Conservation (phyloP, 2,888 invertebrate genomes). For the Lutraria lutraria region DNA sequence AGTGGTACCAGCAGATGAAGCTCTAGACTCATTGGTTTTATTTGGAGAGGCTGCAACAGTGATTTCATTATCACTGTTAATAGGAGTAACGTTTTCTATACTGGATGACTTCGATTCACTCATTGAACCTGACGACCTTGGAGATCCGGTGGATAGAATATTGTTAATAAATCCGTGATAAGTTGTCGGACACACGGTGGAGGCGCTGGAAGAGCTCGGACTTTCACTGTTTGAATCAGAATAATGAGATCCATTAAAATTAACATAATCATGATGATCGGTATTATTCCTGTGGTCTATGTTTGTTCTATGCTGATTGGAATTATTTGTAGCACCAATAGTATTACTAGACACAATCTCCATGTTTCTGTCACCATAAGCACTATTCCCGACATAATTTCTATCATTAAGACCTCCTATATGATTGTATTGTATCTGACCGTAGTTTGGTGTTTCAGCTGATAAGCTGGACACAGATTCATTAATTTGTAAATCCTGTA, state of each 20-base stretch:
- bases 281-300: not conserved
- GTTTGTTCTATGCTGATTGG: conserved; percentile 17
- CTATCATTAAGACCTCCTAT: conserved; percentile 15
- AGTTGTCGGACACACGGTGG: conserved; percentile 48
- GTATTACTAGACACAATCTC: conserved; percentile 33
- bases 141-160: conserved; percentile 56
- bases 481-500: conserved; percentile 52
- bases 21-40: conserved; percentile 49
- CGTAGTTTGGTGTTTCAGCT: not conserved
- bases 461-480: conserved; percentile 36
- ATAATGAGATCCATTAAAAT: conserved; percentile 52
- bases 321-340: conserved; percentile 23
- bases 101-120: conserved; percentile 73
- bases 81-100: conserved; percentile 78
- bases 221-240: conserved; percentile 62
- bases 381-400: not conserved
- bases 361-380: conserved; percentile 19
- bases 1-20: conserved; percentile 75
- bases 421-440: conserved; percentile 4
- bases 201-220: conserved; percentile 51
- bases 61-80: conserved; percentile 80
- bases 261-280: conserved; percentile 66
- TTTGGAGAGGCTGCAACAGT: conserved; percentile 20
- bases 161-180: conserved; percentile 57
- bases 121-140: conserved; percentile 64